These are phyloP conservation scores for Apodemus agrarius DNA, from an alignment of 2,797 vertebrate species.

Conservation along the genomic window DNA sequence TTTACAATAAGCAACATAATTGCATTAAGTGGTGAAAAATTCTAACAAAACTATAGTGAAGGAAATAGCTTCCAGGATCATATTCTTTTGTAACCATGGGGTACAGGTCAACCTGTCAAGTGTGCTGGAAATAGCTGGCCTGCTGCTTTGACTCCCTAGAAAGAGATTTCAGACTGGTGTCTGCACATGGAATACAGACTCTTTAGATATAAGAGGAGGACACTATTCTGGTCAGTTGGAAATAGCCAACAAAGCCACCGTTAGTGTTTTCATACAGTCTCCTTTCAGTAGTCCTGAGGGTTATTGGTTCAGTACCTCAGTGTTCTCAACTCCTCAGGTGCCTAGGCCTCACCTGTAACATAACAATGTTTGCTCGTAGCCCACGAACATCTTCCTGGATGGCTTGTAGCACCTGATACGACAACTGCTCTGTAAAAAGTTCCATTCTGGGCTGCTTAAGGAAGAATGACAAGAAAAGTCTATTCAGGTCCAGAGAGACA, in stretches of 20 bases:
- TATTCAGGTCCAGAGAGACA: background rate
- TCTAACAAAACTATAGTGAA: background rate
- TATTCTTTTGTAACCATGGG: background rate
- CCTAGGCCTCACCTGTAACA: background rate
- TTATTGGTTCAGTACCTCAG: background rate
- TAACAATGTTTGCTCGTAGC: background rate
- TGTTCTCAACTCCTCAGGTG: background rate
- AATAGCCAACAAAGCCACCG: background rate
- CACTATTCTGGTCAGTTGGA: background rate
- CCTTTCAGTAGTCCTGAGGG: background rate
- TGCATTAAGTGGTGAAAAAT: background rate
- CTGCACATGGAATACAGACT: background rate
- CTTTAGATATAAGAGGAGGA: background rate
- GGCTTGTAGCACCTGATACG: too few relatives aligned
- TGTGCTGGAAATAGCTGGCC: background rate
- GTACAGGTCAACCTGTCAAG: rapidly evolving
- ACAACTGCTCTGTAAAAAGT: background rate
- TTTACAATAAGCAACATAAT: conserved; percentile 22
- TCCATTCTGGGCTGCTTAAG: background rate
- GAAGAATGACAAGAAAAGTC: background rate
- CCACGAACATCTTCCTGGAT: background rate
- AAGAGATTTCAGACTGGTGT: background rate
- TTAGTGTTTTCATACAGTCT: background rate
- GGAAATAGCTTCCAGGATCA: background rate
- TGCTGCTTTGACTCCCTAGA: background rate